These are phyloP conservation scores for Pterocles orientalis DNA, from an alignment of 2,113 vertebrate genomes.

Conservation along the genomic window DNA sequence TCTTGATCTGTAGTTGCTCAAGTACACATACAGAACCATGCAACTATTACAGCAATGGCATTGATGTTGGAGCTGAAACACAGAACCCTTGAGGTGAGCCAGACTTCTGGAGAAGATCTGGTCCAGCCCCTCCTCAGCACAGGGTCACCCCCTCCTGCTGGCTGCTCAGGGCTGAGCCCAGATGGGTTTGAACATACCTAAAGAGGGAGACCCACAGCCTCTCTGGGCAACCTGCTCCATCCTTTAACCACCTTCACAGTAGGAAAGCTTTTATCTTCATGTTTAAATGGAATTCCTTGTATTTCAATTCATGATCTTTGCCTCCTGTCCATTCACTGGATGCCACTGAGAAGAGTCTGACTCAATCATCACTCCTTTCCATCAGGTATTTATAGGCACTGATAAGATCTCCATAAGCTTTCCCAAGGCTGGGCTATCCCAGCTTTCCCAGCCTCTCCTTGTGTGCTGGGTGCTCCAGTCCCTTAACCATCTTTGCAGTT, in stretches of 20 bases:
- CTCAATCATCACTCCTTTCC: too few relatives aligned
- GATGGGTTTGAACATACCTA: rapidly evolving
- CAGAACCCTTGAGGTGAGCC: neutral
- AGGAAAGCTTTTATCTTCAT: neutral
- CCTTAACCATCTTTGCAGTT: neutral
- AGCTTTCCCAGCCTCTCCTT: neutral
- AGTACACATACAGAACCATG: too few relatives aligned
- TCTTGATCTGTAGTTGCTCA: neutral
- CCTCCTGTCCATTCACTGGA: neutral
- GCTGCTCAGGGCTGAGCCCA: neutral
- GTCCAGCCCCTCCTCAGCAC: rapidly evolving
- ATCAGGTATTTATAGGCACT: too few relatives aligned
- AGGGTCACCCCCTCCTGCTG: neutral
- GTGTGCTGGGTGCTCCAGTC: rapidly evolving
- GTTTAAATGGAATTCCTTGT: neutral
- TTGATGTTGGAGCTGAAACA: neutral
- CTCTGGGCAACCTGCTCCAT: neutral
- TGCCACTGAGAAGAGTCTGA: too few relatives aligned
- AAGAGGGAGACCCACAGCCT: neutral
- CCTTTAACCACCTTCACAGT: neutral
- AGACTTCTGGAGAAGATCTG: neutral
- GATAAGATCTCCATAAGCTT: neutral
- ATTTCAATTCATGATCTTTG: neutral
- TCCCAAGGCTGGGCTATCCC: neutral
- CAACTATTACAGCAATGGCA: neutral